Base-by-base conservation (phyloP, 2,113 vertebrate genomes). In the Lepisosteus osseus region DNA sequence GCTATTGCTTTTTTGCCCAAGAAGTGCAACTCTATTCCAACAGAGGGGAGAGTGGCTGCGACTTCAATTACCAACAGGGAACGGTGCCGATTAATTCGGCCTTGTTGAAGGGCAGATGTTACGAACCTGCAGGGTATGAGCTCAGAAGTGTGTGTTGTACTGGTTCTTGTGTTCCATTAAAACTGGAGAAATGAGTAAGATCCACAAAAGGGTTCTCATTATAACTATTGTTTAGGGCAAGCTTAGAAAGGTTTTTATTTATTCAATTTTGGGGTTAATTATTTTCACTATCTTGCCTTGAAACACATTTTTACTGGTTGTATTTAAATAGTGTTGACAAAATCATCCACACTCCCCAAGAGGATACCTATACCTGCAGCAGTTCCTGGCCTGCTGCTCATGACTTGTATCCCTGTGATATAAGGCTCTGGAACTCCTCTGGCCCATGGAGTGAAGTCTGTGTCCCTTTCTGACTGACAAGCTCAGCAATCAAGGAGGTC, bases 221-320 rank as follows among this genome's bases (percentile, higher is more conserved):
- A 29, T 29, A 29, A 29, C 29, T 29, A 29, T 29, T 29, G 29
- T 29, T 29, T 29, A 29, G 29, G 29, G 29, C 29, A 29, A 29
- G 29, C 29, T 29, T 29, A 29, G 29, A 29, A 64, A 29, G 29
- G 9, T 7, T 67, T 71, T 78, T 75, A 70, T 62, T 68, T 41
- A 67, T 55, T 76, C 29, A 1, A 29, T 29, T 29, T 29, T 29
- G 29, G 29, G 29, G 29, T 29, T 29, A 63, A 77, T 86, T 77
- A 66, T 63, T 73, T 76, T 77, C 82, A 80, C 65, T 82, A 67
- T 47, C 85, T 76, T 83, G 77, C 82, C 82, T 83, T 78, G 77
- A 72, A 84, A 81, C 79, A 76, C 78, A 72, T 72, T 77, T 68
- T 88, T 81, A 82, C 83, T 63, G 76, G 83, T 70, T 67, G 81